Evolutionary conservation across 2,797 vertebrate genomes (phyloP).

Genomic region (Acomys russatus): DNA sequence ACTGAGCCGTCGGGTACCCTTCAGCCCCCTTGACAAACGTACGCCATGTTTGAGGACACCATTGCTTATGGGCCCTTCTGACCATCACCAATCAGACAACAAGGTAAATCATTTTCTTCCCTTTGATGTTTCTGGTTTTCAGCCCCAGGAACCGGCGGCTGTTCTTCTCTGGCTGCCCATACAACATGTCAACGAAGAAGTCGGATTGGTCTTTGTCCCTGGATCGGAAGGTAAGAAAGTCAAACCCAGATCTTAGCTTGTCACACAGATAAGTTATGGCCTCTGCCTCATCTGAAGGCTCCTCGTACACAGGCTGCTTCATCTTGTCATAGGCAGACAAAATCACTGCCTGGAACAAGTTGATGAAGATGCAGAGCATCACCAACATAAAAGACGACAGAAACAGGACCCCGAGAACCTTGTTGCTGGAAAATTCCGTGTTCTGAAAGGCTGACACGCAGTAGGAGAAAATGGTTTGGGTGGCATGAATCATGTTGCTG

Average conservation of each 20-base stretch:
- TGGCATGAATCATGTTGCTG: conserved; percentile 77
- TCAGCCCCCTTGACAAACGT: too few relatives aligned
- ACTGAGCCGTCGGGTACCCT: not conserved
- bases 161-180: conserved; percentile 76
- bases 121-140: conserved; percentile 83
- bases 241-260: conserved; percentile 41
- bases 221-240: conserved; percentile 1
- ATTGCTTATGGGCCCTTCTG: not conserved
- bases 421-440: conserved; percentile 71
- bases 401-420: conserved; percentile 81
- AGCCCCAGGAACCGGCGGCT: conserved; percentile 74
- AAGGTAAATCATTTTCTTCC: conserved; percentile 82
- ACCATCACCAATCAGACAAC: conserved; percentile 70
- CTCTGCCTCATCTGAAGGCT: conserved; percentile 84
- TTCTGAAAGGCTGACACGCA: conserved; percentile 82
- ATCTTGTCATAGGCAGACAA: conserved; percentile 81
- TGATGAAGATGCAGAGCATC: conserved; percentile 86
- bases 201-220: not conserved
- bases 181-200: conserved; percentile 70
- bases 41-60: fast-evolving
- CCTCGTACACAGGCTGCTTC: conserved; percentile 83
- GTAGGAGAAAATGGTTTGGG: conserved; percentile 85
- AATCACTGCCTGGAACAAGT: conserved; percentile 85
- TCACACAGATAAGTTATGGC: conserved; percentile 73
- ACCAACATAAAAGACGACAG: conserved; percentile 84